Evolutionary conservation across 2,888 invertebrate genomes (phyloP), one percentile per base, ranked within the genome.

Genomic region (Graphium colonna): DNA sequence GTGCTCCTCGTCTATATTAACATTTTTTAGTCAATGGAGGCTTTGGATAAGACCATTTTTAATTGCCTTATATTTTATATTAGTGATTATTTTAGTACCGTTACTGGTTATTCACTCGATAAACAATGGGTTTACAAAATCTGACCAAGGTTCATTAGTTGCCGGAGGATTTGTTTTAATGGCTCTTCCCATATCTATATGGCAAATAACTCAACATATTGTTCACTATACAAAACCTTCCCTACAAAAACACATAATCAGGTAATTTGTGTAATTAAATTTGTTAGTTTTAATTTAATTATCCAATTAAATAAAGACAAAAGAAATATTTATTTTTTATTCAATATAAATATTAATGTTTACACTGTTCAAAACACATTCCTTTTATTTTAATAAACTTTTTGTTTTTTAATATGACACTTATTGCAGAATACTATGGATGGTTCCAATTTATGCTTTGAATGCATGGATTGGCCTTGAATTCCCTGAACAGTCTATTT

Each of bases 371-470:
- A n/a, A n/a, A n/a, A n/a, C n/a, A n/a, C n/a, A n/a, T n/a, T n/a
- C n/a, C n/a, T n/a, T n/a, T n/a, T n/a, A n/a, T n/a, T n/a, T n/a
- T n/a, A n/a, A n/a, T n/a, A n/a, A n/a, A n/a, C 21, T 21, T 21
- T 5, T 21, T 21, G 21, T 21, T 5, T 21, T 21, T 21, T 3
- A 21, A 21, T 26, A 13, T 17, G 21, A 5, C 40, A 13, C 17
- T 3, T 17, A 48, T 91, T 91, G 62, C 83, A 96, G 96, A 79
- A 95, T 98, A 79, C 78, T 98, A 64, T 98, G 98, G 97, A 98
- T 98, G 98, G 98, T 98, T 50, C 98, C 98, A 57, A 97, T 98
- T 68, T 98, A 98, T 91, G 97, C 97, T 38, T 82, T 96, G 7
- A 97, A 98, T 92, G 97, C 98, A 62, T 97, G 96, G 96, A 91